Conservation (phyloP, 2,888 invertebrate genomes). For the Rhyacophila evoluta region DNA sequence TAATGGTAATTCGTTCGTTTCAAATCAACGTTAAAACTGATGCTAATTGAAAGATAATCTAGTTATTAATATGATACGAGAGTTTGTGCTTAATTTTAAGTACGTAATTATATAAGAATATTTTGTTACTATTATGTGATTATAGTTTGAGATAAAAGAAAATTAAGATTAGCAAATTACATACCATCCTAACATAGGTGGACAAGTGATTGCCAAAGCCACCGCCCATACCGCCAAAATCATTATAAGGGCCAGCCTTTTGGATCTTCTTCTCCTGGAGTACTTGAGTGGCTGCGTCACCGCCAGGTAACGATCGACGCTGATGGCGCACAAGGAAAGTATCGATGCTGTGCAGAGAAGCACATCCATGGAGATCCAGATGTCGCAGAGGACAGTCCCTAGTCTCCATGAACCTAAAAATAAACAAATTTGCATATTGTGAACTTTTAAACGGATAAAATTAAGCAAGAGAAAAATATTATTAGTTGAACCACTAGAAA, state of each 20-base stretch:
- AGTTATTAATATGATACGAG: too few relatives aligned
- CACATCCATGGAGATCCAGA: conserved; percentile 94
- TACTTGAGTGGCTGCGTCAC: conserved; percentile 94
- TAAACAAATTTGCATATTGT: conserved; percentile 50
- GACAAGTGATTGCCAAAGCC: conserved; percentile 92
- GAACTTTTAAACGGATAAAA: too few relatives aligned
- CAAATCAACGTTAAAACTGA: too few relatives aligned
- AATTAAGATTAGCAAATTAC: conserved; percentile 59
- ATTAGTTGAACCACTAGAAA: too few relatives aligned
- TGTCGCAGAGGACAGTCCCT: conserved; percentile 88
- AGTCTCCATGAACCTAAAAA: conserved; percentile 85
- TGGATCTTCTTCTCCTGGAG: conserved; percentile 87
- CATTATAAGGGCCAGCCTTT: conserved; percentile 86
- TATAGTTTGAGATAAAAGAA: too few relatives aligned
- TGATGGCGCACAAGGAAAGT: conserved; percentile 92
- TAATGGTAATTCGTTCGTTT: too few relatives aligned
- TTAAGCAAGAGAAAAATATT: neutral
- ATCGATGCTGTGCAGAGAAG: conserved; percentile 95
- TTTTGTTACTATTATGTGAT: too few relatives aligned
- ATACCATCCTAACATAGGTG: conserved; percentile 93
- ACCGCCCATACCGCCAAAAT: conserved; percentile 91
- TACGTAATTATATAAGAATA: too few relatives aligned
- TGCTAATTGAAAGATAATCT: too few relatives aligned
- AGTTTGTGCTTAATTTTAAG: too few relatives aligned
- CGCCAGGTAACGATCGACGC: conserved; percentile 90